These are phyloP conservation scores for Sphecodes monilicornis DNA, from an alignment of 2,888 invertebrate species.

Conservation along the genomic window DNA sequence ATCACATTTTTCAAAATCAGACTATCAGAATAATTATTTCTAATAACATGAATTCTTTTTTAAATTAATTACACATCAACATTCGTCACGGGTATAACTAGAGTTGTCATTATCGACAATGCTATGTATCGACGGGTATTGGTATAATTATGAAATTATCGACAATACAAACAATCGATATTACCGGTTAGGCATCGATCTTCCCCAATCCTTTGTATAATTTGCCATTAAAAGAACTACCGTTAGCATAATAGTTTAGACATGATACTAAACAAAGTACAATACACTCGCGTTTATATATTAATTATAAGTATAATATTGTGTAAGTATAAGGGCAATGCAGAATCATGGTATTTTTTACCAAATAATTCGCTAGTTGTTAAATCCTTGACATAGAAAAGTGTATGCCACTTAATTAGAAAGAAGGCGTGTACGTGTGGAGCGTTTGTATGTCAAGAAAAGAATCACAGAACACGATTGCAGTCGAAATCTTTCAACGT, in stretches of 20 bases:
- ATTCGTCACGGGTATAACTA: neutral
- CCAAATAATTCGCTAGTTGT: neutral
- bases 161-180: neutral
- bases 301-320: neutral
- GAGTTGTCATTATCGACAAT: constrained; percentile 12
- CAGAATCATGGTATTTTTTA: neutral
- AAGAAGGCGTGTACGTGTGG: neutral
- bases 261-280: neutral
- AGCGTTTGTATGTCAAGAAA: neutral
- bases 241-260: neutral
- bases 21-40: constrained; percentile 41
- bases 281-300: neutral
- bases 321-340: neutral
- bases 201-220: neutral
- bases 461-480: constrained; percentile 6
- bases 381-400: neutral
- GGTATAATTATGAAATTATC: neutral
- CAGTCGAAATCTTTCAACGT: neutral
- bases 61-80: constrained; percentile 19
- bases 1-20: constrained; percentile 56
- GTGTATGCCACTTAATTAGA: neutral
- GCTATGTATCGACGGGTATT: neutral
- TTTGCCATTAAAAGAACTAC: neutral
- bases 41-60: constrained; percentile 37
- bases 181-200: constrained; percentile 7